These are phyloP conservation scores for Drosophila algonquin DNA, from an alignment of 2,888 invertebrate species.

Conservation along the genomic window DNA sequence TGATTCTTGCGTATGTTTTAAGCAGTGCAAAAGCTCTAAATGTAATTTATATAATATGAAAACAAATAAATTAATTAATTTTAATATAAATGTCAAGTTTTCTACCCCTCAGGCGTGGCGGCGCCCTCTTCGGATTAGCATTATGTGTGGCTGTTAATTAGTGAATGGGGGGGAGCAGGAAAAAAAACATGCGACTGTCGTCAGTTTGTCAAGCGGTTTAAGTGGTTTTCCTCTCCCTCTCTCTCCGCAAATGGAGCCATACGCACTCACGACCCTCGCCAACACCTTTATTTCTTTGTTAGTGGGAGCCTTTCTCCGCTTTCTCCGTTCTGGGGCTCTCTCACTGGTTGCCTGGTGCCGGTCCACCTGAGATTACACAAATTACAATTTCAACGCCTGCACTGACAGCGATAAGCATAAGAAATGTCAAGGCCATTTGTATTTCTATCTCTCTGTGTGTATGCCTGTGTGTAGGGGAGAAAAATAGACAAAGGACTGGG, in stretches of 20 bases:
- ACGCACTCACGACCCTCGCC: constrained; percentile 13
- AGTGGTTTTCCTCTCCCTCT: constrained; percentile 42
- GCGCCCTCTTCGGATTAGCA: constrained; percentile 51
- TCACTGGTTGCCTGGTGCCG: constrained; percentile 37
- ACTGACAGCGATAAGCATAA: constrained; percentile 74
- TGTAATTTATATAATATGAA: constrained; percentile 76
- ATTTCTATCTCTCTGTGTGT: constrained; percentile 32
- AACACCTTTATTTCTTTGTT: constrained; percentile 43
- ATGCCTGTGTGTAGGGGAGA: constrained; percentile 5
- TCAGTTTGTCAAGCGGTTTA: constrained; percentile 51
- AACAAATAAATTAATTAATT: constrained; percentile 77
- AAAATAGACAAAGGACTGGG: constrained; percentile 15
- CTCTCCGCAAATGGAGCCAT: constrained; percentile 41
- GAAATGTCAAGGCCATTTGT: constrained; percentile 78
- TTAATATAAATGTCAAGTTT: constrained; percentile 66
- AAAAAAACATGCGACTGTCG: constrained; percentile 39
- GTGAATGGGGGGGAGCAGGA: neutral
- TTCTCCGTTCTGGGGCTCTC: constrained; percentile 1
- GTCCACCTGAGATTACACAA: constrained; percentile 72
- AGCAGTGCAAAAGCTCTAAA: constrained; percentile 54
- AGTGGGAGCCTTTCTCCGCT: neutral
- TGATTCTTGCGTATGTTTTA: constrained; percentile 47
- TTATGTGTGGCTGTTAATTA: constrained; percentile 64
- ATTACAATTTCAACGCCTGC: constrained; percentile 79
- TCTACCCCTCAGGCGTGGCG: constrained; percentile 14